These are phyloP conservation scores for Turnix velox DNA, from an alignment of 2,113 vertebrate species.

Conservation along the genomic window DNA sequence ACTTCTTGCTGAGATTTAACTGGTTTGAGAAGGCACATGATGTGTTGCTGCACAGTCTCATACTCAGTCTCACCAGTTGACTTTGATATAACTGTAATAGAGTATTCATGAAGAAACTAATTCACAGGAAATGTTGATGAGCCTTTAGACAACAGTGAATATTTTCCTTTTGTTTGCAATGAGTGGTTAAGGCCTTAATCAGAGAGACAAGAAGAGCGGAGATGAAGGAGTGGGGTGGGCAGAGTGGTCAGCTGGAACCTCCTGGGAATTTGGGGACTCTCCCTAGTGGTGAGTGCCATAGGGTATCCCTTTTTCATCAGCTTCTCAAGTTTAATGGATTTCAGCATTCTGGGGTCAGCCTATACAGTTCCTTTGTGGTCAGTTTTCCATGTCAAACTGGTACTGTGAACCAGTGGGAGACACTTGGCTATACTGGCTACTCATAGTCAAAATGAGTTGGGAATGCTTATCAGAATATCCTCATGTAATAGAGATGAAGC, in stretches of 20 bases:
- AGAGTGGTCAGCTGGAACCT: not conserved
- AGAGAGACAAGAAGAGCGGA: not conserved
- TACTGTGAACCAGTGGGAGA: not conserved
- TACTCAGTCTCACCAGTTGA: conserved; percentile 9
- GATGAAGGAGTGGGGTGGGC: not conserved
- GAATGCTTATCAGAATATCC: not conserved
- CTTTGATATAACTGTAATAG: conserved; percentile 59
- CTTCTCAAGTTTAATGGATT: not conserved
- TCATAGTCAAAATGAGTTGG: not conserved
- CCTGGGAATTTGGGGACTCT: not conserved
- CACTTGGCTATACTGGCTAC: not conserved
- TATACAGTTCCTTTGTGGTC: not conserved
- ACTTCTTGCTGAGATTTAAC: conserved; percentile 55
- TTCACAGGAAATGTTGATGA: conserved; percentile 45
- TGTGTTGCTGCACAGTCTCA: not conserved
- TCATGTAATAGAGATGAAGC: not conserved
- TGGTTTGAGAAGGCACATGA: conserved; percentile 58
- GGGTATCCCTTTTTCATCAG: not conserved
- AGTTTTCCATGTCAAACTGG: not conserved
- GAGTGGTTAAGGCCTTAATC: conserved; percentile 27
- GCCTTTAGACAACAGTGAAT: conserved; percentile 40
- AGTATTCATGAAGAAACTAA: conserved; percentile 38
- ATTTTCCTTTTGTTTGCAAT: conserved; percentile 57
- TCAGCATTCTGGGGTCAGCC: not conserved
- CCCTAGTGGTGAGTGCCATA: not conserved